A percentile compares a stretch with the other conserved stretches of the same genome.
Conservation (phyloP, 2,113 vertebrate genomes). For the Sinocyclocheilus anophthalmus region DNA sequence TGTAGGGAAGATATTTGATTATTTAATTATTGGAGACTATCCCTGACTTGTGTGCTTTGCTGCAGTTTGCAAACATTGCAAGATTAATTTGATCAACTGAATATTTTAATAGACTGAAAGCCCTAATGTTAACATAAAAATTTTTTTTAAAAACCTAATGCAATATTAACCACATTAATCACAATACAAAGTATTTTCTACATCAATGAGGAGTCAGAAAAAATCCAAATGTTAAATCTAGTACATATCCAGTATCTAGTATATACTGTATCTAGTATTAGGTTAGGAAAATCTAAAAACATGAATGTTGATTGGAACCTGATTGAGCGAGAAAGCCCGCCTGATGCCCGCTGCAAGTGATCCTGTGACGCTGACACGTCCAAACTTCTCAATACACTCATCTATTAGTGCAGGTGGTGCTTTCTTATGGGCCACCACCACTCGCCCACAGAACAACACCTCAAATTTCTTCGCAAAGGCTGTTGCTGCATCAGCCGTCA, state of each 20-base stretch:
- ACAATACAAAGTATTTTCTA: neutral
- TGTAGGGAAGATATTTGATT: neutral
- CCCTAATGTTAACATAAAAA: neutral
- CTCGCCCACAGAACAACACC: conserved; percentile 92
- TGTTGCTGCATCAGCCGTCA: conserved; percentile 74
- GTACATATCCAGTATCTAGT: neutral
- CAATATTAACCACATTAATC: neutral
- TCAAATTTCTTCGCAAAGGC: conserved; percentile 95
- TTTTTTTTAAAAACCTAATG: neutral
- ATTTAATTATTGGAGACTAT: neutral
- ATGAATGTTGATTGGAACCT: conserved; percentile 10
- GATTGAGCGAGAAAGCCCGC: conserved; percentile 64
- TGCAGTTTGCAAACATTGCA: neutral
- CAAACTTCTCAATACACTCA: conserved; percentile 96
- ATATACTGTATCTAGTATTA: neutral
- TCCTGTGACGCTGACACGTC: conserved; percentile 70
- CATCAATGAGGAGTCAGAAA: neutral
- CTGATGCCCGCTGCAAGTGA: conserved; percentile 55
- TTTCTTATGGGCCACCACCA: conserved; percentile 92
- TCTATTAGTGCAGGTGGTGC: conserved; percentile 94
- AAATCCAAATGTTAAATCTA: neutral
- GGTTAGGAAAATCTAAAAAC: neutral
- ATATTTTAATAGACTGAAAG: neutral
- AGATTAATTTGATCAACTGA: neutral
- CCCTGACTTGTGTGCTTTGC: neutral